Base-by-base conservation (phyloP, 2,113 vertebrate species). In the Brachirus orientalis region DNA sequence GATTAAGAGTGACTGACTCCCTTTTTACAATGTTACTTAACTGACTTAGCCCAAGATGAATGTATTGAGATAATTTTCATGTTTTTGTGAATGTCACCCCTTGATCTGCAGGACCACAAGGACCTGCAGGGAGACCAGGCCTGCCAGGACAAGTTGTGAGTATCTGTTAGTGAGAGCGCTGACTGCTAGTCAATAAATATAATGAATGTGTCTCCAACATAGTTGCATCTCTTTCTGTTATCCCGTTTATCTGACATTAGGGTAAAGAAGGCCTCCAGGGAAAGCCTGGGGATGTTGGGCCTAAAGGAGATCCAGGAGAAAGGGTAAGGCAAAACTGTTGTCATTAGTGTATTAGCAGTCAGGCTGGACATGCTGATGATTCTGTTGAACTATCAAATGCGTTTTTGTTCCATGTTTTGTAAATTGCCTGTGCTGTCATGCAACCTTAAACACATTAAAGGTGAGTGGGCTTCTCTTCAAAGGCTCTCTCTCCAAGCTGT, bases 141-240 rank as follows among this genome's bases (percentile, higher is more conserved):
- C 80, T 77, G 46, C 92, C 94, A 3, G 96, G 95, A 83, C 86
- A 73, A 77, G 94, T 96, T 76, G 96, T 98, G 89, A 90, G 94
- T 67, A 11, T 51, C 28, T 38, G 4, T 52, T 13, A 17, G 43
- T 14, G 17, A 6, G 18, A 40, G 19, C n/a, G n/a, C 40, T 35
- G 43, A 68, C 22, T 58, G 35, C 17, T 43, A n/a, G 71, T 60
- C 18, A 60, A 44, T 52, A 4, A 35, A 1, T 45, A 22, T 11
- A 28, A 35, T 70, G 9, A 13, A 44, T 20, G 3, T 18, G 44
- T 35, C 22, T 65, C 12, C 14, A 3, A 1, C 1, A 11, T 80
- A 4, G 14, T 45, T 18, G 8, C 7, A 7, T 18, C 1, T 18
- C 7, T 9, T 18, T 74, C 28, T 77, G 22, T 43, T 5, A 14